These are phyloP conservation scores for Geotrypetes seraphini DNA, from an alignment of 2,797 vertebrate species.

Conservation along the genomic window DNA sequence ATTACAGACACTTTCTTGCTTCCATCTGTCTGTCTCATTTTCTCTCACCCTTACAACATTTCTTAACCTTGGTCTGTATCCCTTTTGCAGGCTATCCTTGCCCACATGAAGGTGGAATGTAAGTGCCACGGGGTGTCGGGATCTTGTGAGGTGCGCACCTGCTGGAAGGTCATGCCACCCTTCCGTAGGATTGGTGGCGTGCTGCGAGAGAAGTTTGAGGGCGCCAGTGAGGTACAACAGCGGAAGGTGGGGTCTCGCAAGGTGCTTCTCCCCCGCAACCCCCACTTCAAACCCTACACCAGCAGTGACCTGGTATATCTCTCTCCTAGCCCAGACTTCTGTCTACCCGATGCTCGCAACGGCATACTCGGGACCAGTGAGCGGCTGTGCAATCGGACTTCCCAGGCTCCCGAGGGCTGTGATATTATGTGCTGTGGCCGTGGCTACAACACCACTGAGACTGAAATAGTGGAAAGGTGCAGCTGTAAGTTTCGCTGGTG, in stretches of 20 bases:
- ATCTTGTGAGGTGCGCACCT: constrained; percentile 60
- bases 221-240: constrained; percentile 61
- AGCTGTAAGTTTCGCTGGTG: constrained; percentile 69
- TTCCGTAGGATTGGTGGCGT: constrained; percentile 50
- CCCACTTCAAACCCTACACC: constrained; percentile 57
- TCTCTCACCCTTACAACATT: too few relatives aligned
- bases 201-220: constrained; percentile 65
- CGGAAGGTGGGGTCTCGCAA: constrained; percentile 48
- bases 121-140: constrained; percentile 63
- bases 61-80: too few relatives aligned
- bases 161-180: constrained; percentile 70
- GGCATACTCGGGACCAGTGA: constrained; percentile 57
- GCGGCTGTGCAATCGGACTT: constrained; percentile 52
- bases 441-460: constrained; percentile 48
- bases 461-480: constrained; percentile 56
- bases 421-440: constrained; percentile 66
- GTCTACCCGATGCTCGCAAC: constrained; percentile 39
- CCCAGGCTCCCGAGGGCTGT: constrained; percentile 50
- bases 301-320: constrained; percentile 62
- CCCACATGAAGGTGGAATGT: constrained; percentile 67
- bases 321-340: constrained; percentile 62
- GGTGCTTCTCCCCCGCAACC: constrained; percentile 60
- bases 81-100: constrained; percentile 53
- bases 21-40: too few relatives aligned
- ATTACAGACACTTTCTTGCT: too few relatives aligned